These are phyloP conservation scores for Platanista minor DNA, from an alignment of 2,113 vertebrate genomes.

Conservation along the genomic window DNA sequence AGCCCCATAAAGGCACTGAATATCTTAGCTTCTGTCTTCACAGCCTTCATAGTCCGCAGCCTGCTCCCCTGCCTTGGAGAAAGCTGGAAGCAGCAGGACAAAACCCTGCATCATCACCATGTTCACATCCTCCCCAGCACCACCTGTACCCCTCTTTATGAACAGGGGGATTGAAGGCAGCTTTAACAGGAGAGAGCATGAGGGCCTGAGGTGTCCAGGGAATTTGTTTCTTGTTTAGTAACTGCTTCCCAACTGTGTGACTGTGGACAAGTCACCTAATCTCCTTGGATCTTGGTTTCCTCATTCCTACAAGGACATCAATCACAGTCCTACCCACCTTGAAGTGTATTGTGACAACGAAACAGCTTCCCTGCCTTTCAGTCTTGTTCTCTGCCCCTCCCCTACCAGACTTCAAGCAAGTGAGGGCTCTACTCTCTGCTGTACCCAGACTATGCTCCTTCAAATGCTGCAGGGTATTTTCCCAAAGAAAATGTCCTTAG, in stretches of 20 bases:
- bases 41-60: too few relatives aligned
- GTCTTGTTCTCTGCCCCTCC: background rate
- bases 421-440: background rate
- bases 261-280: background rate
- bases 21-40: background rate
- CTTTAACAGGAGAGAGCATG: background rate
- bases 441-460: background rate
- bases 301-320: background rate
- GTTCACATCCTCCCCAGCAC: background rate
- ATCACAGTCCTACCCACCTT: background rate
- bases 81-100: background rate
- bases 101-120: accelerated
- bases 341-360: background rate
- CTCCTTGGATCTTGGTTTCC: background rate
- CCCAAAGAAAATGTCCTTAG: background rate
- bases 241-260: background rate
- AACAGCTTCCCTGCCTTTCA: background rate
- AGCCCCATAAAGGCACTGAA: background rate
- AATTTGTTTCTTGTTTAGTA: background rate
- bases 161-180: background rate
- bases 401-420: background rate
- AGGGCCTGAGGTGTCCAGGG: background rate
- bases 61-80: background rate
- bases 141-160: background rate
- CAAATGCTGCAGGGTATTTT: background rate